A percentile compares a stretch with the other conserved stretches of the same genome.
Evolutionary conservation across 1,140 invertebrate genomes (phyloP).

Genomic region (Nebria ingens): DNA sequence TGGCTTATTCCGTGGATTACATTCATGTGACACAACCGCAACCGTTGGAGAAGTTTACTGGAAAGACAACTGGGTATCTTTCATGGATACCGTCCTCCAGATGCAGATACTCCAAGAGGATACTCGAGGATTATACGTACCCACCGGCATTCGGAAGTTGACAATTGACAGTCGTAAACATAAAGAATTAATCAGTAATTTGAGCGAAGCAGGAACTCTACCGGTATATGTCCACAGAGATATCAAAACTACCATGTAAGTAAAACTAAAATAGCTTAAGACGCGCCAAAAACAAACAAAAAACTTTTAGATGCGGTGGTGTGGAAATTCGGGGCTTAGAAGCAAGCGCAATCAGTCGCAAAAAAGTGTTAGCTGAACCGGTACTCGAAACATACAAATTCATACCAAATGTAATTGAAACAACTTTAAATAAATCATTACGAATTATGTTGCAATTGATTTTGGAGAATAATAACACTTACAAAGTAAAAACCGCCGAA

Average conservation of each 20-base stretch:
- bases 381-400: slow-evolving; percentile 68
- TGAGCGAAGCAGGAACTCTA: slow-evolving; percentile 33
- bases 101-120: slow-evolving; percentile 69
- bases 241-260: slow-evolving; percentile 29
- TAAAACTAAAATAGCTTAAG: slow-evolving; percentile 5
- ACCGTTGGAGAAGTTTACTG: slow-evolving; percentile 46
- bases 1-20: slow-evolving; percentile 59
- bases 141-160: slow-evolving; percentile 71
- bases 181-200: slow-evolving; percentile 35
- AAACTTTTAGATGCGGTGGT: slow-evolving; percentile 56
- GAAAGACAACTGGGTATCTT: slow-evolving; percentile 80
- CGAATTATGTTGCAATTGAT: slow-evolving; percentile 56
- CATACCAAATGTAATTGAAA: slow-evolving; percentile 46
- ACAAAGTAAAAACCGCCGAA: slow-evolving; percentile 67
- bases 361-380: slow-evolving; percentile 48
- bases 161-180: slow-evolving; percentile 66
- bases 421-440: slow-evolving; percentile 31
- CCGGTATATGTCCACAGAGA: slow-evolving; percentile 40
- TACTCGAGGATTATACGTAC: slow-evolving; percentile 65
- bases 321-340: slow-evolving; percentile 75
- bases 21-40: slow-evolving; percentile 39
- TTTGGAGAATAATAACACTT: slow-evolving; percentile 60
- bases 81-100: slow-evolving; percentile 89
- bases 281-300: slow-evolving; percentile 9
- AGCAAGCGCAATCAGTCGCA: slow-evolving; percentile 63